A percentile compares a stretch with the other conserved stretches of the same genome.
These are phyloP conservation scores for Sphinx pinastri DNA, from an alignment of 2,888 invertebrate genomes.

Conservation along the genomic window DNA sequence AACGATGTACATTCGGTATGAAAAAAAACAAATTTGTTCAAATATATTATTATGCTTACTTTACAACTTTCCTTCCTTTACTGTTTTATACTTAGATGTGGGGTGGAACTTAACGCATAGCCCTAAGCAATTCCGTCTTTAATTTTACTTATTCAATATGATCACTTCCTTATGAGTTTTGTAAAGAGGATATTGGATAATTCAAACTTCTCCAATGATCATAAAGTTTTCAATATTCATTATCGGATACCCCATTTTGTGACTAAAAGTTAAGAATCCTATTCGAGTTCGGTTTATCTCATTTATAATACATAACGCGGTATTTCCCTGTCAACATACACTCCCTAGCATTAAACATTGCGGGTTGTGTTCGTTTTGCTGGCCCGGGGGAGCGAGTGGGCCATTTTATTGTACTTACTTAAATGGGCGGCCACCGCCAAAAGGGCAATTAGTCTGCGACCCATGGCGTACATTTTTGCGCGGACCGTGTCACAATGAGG, in stretches of 20 bases:
- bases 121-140: not conserved
- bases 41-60: not conserved
- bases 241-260: not conserved
- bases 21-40: too few relatives aligned
- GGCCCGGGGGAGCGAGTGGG: slow-evolving; percentile 23
- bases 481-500: slow-evolving; percentile 47
- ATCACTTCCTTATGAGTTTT: slow-evolving; percentile 8
- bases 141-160: not conserved
- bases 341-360: slow-evolving; percentile 30
- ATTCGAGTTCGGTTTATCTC: not conserved
- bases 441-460: slow-evolving; percentile 56
- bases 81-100: not conserved
- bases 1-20: too few relatives aligned
- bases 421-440: slow-evolving; percentile 65
- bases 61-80: too few relatives aligned
- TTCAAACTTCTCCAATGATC: not conserved
- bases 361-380: slow-evolving; percentile 23
- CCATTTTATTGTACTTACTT: slow-evolving; percentile 58
- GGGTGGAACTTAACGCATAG: not conserved
- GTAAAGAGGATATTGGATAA: not conserved
- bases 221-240: not conserved
- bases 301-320: not conserved
- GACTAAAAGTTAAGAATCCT: not conserved
- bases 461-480: slow-evolving; percentile 52
- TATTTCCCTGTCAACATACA: not conserved